Evolutionary conservation across 2,888 invertebrate genomes (phyloP).

Genomic region (Diploptera punctata): DNA sequence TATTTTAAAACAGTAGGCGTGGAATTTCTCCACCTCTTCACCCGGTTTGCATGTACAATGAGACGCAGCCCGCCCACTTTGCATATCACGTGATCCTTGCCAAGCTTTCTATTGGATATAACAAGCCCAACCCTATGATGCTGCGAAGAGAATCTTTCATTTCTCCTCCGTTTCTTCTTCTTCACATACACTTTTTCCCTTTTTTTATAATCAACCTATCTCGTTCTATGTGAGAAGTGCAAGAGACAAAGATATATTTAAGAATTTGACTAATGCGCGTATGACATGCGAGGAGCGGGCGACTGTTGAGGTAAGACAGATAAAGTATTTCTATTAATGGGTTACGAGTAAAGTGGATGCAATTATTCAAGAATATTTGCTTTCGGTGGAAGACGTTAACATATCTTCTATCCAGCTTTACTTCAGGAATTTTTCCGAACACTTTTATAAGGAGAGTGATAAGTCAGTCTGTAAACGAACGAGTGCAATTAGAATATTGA

Average conservation of each 20-base stretch:
- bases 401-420: too few relatives aligned
- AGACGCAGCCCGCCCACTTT: slow-evolving; percentile 39
- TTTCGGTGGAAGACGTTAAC: too few relatives aligned
- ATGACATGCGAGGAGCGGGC: too few relatives aligned
- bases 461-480: too few relatives aligned
- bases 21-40: background rate
- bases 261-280: too few relatives aligned
- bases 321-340: too few relatives aligned
- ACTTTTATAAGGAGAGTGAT: too few relatives aligned
- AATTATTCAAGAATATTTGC: too few relatives aligned
- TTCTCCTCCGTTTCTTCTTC: background rate
- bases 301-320: too few relatives aligned
- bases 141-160: slow-evolving; percentile 24
- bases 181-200: background rate
- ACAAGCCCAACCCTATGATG: slow-evolving; percentile 29
- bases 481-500: too few relatives aligned
- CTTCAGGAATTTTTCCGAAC: too few relatives aligned
- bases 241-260: background rate
- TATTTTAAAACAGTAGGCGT: slow-evolving; percentile 3
- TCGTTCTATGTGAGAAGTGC: background rate
- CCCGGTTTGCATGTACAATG: slow-evolving; percentile 37
- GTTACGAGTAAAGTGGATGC: too few relatives aligned
- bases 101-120: slow-evolving; percentile 30
- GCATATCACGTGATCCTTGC: slow-evolving; percentile 38
- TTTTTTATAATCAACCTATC: background rate